phyloP scores from a whole-genome alignment of 2,113 vertebrate genomes.

The Stegostoma tigrinum region DNA sequence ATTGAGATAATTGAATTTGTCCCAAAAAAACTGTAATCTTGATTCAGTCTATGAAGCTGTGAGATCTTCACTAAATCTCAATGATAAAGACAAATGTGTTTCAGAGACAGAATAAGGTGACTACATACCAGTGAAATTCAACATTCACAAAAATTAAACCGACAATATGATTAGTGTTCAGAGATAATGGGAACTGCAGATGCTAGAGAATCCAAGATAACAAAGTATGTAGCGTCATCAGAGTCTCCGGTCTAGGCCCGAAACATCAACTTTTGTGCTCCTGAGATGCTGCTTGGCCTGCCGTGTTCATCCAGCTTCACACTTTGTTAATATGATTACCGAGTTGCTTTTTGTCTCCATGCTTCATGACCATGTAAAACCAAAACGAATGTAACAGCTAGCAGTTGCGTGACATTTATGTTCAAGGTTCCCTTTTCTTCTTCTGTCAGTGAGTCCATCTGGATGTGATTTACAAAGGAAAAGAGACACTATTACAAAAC shows the following conservation, averaged over 20 bases:
- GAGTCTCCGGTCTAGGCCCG: too few relatives aligned
- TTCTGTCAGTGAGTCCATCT: not conserved
- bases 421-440: not conserved
- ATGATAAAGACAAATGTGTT: not conserved
- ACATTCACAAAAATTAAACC: not conserved
- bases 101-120: not conserved
- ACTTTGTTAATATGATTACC: not conserved
- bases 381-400: not conserved
- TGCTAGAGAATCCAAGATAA: too few relatives aligned
- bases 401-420: not conserved
- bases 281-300: too few relatives aligned
- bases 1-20: not conserved
- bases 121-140: not conserved
- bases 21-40: not conserved
- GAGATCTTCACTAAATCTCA: not conserved
- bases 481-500: not conserved
- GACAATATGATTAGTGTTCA: not conserved
- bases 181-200: too few relatives aligned
- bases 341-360: not conserved
- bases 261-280: too few relatives aligned
- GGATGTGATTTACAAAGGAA: not conserved
- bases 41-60: not conserved
- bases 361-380: not conserved
- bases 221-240: too few relatives aligned
- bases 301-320: too few relatives aligned